Evolutionary conservation across 2,797 vertebrate species (phyloP), one percentile per base, ranked within the genome.

Genomic region (Chelmon rostratus): DNA sequence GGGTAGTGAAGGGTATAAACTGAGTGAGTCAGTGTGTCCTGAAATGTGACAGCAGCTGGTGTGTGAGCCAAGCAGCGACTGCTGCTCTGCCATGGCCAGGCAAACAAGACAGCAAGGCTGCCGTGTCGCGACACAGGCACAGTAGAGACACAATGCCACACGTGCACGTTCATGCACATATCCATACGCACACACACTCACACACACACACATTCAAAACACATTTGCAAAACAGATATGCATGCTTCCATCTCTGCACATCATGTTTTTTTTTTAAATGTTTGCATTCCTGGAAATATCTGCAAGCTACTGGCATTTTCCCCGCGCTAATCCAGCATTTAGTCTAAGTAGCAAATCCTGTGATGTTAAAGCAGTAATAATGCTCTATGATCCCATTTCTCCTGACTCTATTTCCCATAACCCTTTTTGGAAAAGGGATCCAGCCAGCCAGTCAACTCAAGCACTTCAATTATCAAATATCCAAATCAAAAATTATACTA

Each of bases 251-350:
- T 49, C 54, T 76, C 59, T 69, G 33, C 33, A 76, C n/a, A 73
- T 18, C 44, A 7, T 28, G 38, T 25, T 58, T 21, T 13, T 79
- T 63, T 76, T 63, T 50, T 77, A 77, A 79, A 82, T 77, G 42
- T 73, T 70, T 75, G 40, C 44, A 64, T 78, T 85, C 49, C 76
- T 79, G 68, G 57, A 83, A 76, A 82, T 76, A 44, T 85, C 63
- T 90, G 65, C 69, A 76, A 85, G 68, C 81, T 59, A 31, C 52
- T 58, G 38, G 63, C 66, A 70, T 71, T 77, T 63, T 64, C 25
- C 74, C 71, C 23, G 42, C 49, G 40, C 81, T 92, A 89, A 94
- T 91, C 87, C 92, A 52, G 66, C 69, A 76, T 91, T 89, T 84
- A 82, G 57, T 72, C 63, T 70, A 57, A 74, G 68, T 18, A 80